phyloP scores from a whole-genome alignment of 2,888 invertebrate genomes.

The Mellilla xanthometata region DNA sequence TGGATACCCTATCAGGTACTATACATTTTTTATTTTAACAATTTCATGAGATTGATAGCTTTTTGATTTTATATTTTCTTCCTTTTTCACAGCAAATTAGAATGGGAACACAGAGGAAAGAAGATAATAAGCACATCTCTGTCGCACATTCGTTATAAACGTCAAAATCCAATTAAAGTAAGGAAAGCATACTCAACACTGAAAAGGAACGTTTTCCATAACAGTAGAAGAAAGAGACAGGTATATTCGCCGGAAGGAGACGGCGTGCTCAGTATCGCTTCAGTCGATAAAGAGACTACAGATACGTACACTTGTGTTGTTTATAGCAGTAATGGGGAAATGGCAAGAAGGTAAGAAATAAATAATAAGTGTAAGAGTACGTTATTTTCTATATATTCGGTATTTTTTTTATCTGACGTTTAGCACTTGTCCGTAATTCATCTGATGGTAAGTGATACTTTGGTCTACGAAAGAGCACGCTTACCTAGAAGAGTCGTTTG shows the following conservation, averaged over 20 bases:
- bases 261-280: conserved; percentile 83
- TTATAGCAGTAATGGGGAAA: conserved; percentile 88
- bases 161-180: too few species aligned
- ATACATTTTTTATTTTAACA: not conserved
- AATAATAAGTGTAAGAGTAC: too few species aligned
- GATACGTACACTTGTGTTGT: conserved; percentile 92
- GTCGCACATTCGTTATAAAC: conserved; percentile 61
- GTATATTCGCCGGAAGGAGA: conserved; percentile 66
- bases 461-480: too few species aligned
- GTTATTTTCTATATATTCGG: too few species aligned
- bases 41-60: too few species aligned
- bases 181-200: too few species aligned
- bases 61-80: not conserved
- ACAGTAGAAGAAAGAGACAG: conserved; percentile 60
- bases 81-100: conserved; percentile 56
- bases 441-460: too few species aligned
- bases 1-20: conserved; percentile 89
- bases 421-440: too few species aligned
- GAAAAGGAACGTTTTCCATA: conserved; percentile 31
- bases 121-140: conserved; percentile 58
- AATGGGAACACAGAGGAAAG: conserved; percentile 76
- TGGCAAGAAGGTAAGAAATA: conserved; percentile 83
- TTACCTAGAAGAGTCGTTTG: too few species aligned
- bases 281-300: conserved; percentile 85
- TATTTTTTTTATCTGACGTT: too few species aligned